phyloP scores from a whole-genome alignment of 92 coral and sea anemone species.

The Palythoa grandiflora region DNA sequence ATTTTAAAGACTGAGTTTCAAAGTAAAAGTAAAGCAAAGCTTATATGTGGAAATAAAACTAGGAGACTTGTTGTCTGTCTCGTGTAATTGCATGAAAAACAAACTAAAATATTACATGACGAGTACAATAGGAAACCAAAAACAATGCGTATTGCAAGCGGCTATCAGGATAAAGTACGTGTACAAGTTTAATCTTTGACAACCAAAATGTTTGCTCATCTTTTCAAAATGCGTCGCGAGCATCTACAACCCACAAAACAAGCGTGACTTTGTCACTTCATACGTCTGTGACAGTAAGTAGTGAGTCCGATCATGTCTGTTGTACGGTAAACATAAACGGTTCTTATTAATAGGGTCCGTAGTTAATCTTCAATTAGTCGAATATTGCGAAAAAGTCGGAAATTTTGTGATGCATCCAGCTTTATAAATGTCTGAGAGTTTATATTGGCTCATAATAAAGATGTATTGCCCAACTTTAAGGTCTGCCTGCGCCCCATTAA shows the following conservation, averaged over 20 bases:
- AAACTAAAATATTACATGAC: background rate
- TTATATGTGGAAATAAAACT: background rate
- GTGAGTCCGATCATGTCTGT: background rate
- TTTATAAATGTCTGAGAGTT: background rate
- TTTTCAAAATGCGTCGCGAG: background rate
- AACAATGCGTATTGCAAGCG: background rate
- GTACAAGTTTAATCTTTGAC: conserved; percentile 10
- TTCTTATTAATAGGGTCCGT: background rate
- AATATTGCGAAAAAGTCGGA: conserved; percentile 15
- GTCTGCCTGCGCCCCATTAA: background rate
- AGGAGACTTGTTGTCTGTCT: background rate
- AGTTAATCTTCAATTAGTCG: conserved; percentile 5
- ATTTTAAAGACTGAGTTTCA: background rate
- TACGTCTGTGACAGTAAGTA: background rate
- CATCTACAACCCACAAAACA: background rate
- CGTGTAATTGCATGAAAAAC: conserved; percentile 7
- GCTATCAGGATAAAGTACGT: background rate
- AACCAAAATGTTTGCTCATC: conserved; percentile 9
- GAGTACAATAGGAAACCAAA: background rate
- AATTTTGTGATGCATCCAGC: conserved; percentile 5
- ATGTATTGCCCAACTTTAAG: background rate
- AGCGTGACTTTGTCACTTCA: conserved; percentile 4
- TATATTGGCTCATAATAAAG: background rate
- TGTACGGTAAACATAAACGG: background rate
- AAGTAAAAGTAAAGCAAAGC: background rate